These are phyloP conservation scores for Patella depressa DNA, from an alignment of 2,888 invertebrate genomes.

Conservation along the genomic window DNA sequence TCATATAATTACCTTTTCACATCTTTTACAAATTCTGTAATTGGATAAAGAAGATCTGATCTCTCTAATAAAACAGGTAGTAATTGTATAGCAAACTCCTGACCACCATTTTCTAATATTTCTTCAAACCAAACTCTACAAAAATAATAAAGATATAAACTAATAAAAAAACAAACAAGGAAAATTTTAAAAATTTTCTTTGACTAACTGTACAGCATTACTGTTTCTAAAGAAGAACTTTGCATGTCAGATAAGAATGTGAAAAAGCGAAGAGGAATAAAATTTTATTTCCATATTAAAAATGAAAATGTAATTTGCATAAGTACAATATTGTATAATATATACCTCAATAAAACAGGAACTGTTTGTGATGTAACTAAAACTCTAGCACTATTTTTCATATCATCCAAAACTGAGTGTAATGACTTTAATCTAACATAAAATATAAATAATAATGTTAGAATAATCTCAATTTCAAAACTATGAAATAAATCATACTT, in stretches of 20 bases:
- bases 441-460: background rate
- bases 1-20: constrained; percentile 49
- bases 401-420: constrained; percentile 55
- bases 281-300: background rate
- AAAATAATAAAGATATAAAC: constrained; percentile 1
- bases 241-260: too few relatives aligned
- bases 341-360: constrained; percentile 60
- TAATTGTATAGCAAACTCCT: constrained; percentile 52
- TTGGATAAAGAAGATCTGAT: constrained; percentile 54
- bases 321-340: background rate
- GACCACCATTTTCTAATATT: constrained; percentile 53
- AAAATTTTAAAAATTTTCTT: background rate
- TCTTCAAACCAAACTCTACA: constrained; percentile 63
- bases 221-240: background rate
- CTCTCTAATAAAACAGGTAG: constrained; percentile 64
- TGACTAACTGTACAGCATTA: background rate
- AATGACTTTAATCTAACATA: constrained; percentile 54
- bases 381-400: constrained; percentile 55
- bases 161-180: background rate
- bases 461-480: too few relatives aligned
- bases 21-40: constrained; percentile 57
- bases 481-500: too few relatives aligned
- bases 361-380: constrained; percentile 60
- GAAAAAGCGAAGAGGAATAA: too few relatives aligned
- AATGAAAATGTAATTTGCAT: background rate